phyloP scores from a whole-genome alignment of 2,113 vertebrate species.

The Ochotona princeps region DNA sequence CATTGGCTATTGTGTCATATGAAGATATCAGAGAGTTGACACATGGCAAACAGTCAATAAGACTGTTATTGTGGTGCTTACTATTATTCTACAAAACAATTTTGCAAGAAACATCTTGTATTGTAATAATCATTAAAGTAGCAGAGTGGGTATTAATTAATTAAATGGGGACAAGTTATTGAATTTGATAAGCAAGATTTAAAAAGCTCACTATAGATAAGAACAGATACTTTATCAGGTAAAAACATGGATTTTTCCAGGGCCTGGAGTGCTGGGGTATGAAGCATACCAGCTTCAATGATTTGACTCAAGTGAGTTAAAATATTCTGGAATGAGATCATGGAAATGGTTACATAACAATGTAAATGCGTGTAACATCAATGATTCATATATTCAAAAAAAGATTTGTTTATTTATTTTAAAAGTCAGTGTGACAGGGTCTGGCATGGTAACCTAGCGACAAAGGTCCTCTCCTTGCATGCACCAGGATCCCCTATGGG shows the following conservation, averaged over 20 bases:
- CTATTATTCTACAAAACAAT: conserved; percentile 20
- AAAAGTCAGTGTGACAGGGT: too few relatives aligned
- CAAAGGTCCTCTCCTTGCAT: too few relatives aligned
- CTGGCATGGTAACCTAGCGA: too few relatives aligned
- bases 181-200: conserved; percentile 16
- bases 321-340: background rate
- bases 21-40: background rate
- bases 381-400: background rate
- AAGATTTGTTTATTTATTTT: too few relatives aligned
- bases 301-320: background rate
- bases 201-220: background rate
- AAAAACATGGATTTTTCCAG: background rate
- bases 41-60: background rate
- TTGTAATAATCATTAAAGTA: background rate
- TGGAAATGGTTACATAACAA: accelerated
- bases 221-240: background rate
- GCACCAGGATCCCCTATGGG: too few relatives aligned
- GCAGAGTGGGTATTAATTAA: conserved; percentile 5
- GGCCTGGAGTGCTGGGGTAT: background rate
- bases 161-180: background rate
- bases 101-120: background rate
- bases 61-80: background rate
- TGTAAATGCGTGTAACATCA: background rate
- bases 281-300: accelerated
- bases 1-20: background rate